Evolutionary conservation across 1,140 invertebrate species (phyloP).

Genomic region (Heliothis subflexa): DNA sequence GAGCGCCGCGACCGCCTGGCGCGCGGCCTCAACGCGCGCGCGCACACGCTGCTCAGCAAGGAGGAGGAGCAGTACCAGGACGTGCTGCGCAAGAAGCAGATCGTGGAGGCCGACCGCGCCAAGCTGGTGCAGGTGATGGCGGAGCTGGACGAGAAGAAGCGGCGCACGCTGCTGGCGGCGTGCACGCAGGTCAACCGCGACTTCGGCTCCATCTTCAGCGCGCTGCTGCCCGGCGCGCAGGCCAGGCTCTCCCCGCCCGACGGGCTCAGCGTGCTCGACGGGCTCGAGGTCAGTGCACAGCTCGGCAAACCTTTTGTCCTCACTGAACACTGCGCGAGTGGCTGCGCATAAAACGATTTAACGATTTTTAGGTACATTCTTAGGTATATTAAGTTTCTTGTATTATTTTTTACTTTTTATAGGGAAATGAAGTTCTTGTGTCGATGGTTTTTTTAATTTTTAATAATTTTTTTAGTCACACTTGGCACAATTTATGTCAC

Average conservation of each 20-base stretch:
- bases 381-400: too few species aligned
- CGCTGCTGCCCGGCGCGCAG: constrained; percentile 95
- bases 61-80: constrained; percentile 95
- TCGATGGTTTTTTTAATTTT: too few species aligned
- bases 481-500: too few species aligned
- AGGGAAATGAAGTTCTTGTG: too few species aligned
- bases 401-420: too few species aligned
- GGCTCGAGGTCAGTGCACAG: constrained; percentile 90
- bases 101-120: constrained; percentile 95
- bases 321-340: too few species aligned
- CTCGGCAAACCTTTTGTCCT: too few species aligned
- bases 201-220: constrained; percentile 98
- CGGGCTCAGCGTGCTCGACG: constrained; percentile 91
- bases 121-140: constrained; percentile 94
- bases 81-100: constrained; percentile 92
- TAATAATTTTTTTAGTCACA: too few species aligned
- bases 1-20: constrained; percentile 90
- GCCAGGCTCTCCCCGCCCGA: constrained; percentile 93
- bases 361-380: too few species aligned
- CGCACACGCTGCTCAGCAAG: constrained; percentile 94
- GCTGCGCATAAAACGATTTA: too few species aligned
- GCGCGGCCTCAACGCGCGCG: constrained; percentile 91
- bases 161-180: constrained; percentile 92
- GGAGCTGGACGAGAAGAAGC: constrained; percentile 96
- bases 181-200: constrained; percentile 95